Conservation (phyloP, 2,113 vertebrate genomes). For the Lasiurus borealis region DNA sequence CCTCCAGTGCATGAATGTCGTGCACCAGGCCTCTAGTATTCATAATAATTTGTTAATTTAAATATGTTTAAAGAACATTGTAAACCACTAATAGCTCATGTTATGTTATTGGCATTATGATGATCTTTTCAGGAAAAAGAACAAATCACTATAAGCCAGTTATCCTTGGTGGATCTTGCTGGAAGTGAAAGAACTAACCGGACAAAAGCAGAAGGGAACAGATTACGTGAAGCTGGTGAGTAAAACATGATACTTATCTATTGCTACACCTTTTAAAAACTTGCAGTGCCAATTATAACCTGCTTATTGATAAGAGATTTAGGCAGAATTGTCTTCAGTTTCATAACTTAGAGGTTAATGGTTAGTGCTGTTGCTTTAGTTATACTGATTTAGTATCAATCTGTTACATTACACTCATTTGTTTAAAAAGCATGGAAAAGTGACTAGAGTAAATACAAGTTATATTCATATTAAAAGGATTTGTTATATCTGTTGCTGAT, state of each 20-base stretch:
- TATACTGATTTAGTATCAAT: background rate
- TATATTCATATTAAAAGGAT: background rate
- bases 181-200: slow-evolving; percentile 97
- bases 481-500: background rate
- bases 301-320: background rate
- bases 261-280: background rate
- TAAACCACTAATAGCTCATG: slow-evolving; percentile 18
- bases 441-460: background rate
- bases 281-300: background rate
- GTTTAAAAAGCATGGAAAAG: slow-evolving; percentile 12
- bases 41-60: background rate
- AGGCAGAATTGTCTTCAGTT: background rate
- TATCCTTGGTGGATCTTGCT: slow-evolving; percentile 97
- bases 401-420: background rate
- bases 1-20: no score
- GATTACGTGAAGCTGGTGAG: slow-evolving; percentile 96
- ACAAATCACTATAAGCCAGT: slow-evolving; percentile 94
- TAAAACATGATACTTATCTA: background rate
- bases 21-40: background rate
- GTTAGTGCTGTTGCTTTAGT: background rate
- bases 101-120: background rate
- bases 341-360: slow-evolving; percentile 14
- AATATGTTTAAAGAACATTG: slow-evolving; percentile 26
- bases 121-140: slow-evolving; percentile 91
- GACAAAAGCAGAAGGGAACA: slow-evolving; percentile 95